Conservation (phyloP, 2,888 invertebrate species). For the Tromatobia lineatoria region DNA sequence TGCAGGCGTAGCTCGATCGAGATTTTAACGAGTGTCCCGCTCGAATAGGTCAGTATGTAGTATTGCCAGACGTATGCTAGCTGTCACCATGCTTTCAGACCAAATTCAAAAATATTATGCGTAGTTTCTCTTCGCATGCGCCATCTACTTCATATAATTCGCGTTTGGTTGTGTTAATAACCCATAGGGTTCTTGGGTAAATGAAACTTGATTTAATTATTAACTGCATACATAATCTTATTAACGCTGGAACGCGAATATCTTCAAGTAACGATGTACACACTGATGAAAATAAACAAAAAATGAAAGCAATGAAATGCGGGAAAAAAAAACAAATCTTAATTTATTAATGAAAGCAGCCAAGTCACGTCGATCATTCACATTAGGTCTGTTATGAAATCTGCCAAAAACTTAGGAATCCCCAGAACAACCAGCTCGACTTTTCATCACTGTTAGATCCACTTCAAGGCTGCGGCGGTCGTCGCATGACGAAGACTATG, state of each 20-base stretch:
- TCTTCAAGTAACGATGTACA: too few species aligned
- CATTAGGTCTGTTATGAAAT: constrained; percentile 55
- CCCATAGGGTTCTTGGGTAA: neutral
- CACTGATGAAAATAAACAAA: too few species aligned
- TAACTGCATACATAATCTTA: neutral
- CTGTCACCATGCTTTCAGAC: too few species aligned
- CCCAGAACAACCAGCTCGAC: constrained; percentile 53
- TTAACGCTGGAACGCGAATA: too few species aligned
- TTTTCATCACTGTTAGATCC: constrained; percentile 59
- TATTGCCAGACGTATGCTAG: too few species aligned
- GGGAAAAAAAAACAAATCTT: neutral
- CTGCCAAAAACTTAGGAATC: constrained; percentile 40
- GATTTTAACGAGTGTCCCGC: too few species aligned
- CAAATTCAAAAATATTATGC: too few species aligned
- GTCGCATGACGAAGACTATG: constrained; percentile 60
- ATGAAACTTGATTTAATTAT: neutral
- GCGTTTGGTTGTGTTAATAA: constrained; percentile 45
- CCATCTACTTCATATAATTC: constrained; percentile 38
- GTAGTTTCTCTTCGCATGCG: too few species aligned
- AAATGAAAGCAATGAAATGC: neutral
- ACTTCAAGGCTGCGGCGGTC: constrained; percentile 45
- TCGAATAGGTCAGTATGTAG: too few species aligned
- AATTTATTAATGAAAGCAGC: neutral
- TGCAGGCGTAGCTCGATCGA: too few species aligned
- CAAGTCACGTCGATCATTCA: neutral